Base-by-base conservation (phyloP, 2,113 vertebrate genomes). In the Gambusia holbrooki region DNA sequence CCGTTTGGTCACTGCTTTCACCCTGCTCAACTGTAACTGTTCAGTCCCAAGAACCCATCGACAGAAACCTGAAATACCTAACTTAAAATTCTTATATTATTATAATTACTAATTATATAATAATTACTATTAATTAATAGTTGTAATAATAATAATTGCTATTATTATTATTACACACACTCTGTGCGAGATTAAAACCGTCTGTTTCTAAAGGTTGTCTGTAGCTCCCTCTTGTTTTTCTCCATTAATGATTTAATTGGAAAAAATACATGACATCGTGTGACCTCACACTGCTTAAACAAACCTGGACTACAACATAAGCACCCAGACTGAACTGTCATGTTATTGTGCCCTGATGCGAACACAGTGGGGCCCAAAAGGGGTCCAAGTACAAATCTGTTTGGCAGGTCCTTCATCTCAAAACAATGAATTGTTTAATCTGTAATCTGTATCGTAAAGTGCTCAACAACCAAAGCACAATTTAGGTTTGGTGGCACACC, bases 161-260 rank as follows among this genome's bases (percentile, higher is more conserved):
- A 35, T 8, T 9, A 35, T 35, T 35, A 35, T 35, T 35, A 35
- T 35, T 35, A 35, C 33, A 37, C 35, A 37, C 10, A 17, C 42
- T 4, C 42, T 17, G 42, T 45, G 42, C 17, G 42, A 17, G 15
- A 17, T 14, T 45, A 45, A 45, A 15, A 17, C 42, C 17, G 5
- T 45, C 42, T 45, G 13, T 45, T 17, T 45, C 42, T 54, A 17
- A 22, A 7, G 17, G 7, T 19, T 37, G 51, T 25, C 51, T 58
- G 22, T 25, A 11, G 22, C 5, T 58, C 51, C n/a, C 51, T 48
- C 45, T 10, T 11, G 51, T 58, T 54, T 19, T 54, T 54, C 51
- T n/a, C 8, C 22, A 71, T 78, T 85, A 77, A 84, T 73, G 58
- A 81, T 85, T 89, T 77, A 77, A 65, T 13, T 1, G 63, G 45